Evolutionary conservation across 2,113 vertebrate species (phyloP), one percentile per base, ranked within the genome.

Genomic region (Catharus fuscescens): DNA sequence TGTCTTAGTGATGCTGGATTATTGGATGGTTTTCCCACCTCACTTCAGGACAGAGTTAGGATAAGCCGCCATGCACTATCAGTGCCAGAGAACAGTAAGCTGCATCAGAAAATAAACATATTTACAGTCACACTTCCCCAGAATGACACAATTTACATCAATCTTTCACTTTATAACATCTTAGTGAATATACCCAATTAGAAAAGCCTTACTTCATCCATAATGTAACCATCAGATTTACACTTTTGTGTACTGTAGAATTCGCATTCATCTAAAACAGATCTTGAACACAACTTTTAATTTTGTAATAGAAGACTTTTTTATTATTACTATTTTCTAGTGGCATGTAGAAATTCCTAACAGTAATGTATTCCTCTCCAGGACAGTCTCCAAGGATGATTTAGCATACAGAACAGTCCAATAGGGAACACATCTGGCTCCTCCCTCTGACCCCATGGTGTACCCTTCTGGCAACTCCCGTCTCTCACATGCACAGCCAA

Each of bases 61-160:
- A 77, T 57, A 78, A 92, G 74, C 32, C 50, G 86, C 96, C 96
- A 97, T 97, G 84, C 95, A 96, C 91, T 73, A 13, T 5, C 34
- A 79, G 45, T 57, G 48, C 25, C 78, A 87, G 54, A 54, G 82
- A 78, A 72, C 56, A 77, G 78, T 12, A 86, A 94, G 34, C 95
- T 96, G 86, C 50, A 93, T n/a, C 10, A 81, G 52, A 83, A 90
- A 67, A 73, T 29, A 56, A 44, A 90, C 5, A 48, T 45, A 60
- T n/a, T 88, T 57, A 70, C 4, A 32, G 34, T 44, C 71, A 88
- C 18, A 8, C 2, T 48, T 77, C 32, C 26, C 50, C 48, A 34
- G 17, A 86, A 85, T 32, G 45, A 67, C 11, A 76, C 11, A 48
- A 17, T n/a, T 82, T 61, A 81, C 25, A 81, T 32, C 19, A 18